Base-by-base conservation (phyloP, 2,797 vertebrate genomes). In the Pachyuromys duprasi region DNA sequence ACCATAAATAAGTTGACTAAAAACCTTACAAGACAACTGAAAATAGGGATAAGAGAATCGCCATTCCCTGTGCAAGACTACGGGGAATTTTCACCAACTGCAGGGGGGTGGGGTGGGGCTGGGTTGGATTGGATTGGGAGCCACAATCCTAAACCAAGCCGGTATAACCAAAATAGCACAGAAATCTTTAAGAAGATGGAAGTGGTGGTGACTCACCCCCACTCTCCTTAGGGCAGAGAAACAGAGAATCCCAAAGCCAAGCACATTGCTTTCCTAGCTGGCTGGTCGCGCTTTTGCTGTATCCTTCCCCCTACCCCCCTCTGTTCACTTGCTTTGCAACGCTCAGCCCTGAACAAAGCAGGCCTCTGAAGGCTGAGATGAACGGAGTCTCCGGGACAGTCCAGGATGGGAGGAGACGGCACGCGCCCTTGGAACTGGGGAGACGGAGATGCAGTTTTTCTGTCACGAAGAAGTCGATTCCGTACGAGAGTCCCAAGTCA, bases 151-250 rank as follows among this genome's bases (percentile, higher is more conserved):
- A 81, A 94, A 90, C 76, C n/a, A 72, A 93, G 78, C 69, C 42
- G 36, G 14, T 55, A 53, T 88, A 84, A 75, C 70, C 28, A 96
- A 93, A 97, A 95, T 90, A 97, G 95, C 91, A 94, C 76, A 84
- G 94, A 91, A 92, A 88, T 72, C 89, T 95, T 53, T 78, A 87
- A 89, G 81, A 91, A 92, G 74, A 83, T 69, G 75, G 81, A 93
- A 88, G 75, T 80, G 36, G 20, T n/a, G 75, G 39, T 91, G 94
- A 96, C 67, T 97, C 95, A 95, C 80, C 57, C 49, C 28, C 18
- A 67, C 42, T 81, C n/a, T 91, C 57, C 39, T 15, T 31, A 45
- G 67, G 72, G 75, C 91, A 94, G 82, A 81, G 75, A 86, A 74
- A 89, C 74, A 87, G 86, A 92, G 67, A 90, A 83, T 86, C 67